These are phyloP conservation scores for Myotis brandtii DNA, from an alignment of 2,113 vertebrate genomes.

Conservation along the genomic window DNA sequence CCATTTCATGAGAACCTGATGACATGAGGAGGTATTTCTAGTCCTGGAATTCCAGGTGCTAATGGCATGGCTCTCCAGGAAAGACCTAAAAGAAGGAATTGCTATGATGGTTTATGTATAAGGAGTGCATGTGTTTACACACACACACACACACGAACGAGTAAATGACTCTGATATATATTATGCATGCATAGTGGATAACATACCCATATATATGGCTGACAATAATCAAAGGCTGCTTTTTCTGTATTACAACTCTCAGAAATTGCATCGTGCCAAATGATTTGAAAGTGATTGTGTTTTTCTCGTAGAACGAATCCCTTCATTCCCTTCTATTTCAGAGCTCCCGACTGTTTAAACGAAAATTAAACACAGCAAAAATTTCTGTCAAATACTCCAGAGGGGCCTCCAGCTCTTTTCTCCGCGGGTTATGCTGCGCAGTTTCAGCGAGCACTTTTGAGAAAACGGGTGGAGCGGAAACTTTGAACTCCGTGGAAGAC, in stretches of 20 bases:
- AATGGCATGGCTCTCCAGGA: not conserved
- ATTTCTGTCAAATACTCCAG: slow-evolving; percentile 28
- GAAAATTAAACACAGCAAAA: slow-evolving; percentile 59
- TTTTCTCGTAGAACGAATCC: not conserved
- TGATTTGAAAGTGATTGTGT: not conserved
- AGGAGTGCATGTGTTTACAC: not conserved
- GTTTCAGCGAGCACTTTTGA: slow-evolving; percentile 64
- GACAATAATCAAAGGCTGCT: not conserved
- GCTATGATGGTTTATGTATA: not conserved
- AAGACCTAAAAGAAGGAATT: not conserved
- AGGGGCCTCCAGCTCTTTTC: not conserved
- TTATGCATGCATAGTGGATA: not conserved
- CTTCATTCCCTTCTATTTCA: slow-evolving; percentile 20
- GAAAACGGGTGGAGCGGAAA: slow-evolving; percentile 37
- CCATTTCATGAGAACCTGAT: not conserved
- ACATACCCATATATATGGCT: not conserved
- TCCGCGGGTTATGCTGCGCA: not conserved
- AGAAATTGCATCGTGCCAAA: not conserved
- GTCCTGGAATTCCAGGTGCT: not conserved
- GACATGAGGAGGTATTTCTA: not conserved
- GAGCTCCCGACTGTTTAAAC: slow-evolving; percentile 40
- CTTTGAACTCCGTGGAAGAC: slow-evolving; percentile 67
- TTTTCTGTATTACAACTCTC: not conserved
- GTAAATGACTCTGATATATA: not conserved
- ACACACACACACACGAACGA: not conserved